These are phyloP conservation scores for Rhinichthys osculus DNA, from an alignment of 2,797 vertebrate species.

Conservation along the genomic window DNA sequence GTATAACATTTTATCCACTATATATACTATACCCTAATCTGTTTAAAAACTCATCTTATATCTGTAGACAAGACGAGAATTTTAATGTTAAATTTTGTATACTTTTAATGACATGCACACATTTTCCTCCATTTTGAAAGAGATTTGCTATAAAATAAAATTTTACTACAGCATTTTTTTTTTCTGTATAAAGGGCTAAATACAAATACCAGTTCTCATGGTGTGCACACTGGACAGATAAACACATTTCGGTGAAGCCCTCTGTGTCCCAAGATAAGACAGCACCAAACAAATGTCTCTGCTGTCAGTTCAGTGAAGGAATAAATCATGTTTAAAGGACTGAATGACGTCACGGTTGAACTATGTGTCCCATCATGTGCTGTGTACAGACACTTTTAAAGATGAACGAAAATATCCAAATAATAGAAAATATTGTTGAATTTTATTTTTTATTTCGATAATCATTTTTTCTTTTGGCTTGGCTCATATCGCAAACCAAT, in stretches of 20 bases:
- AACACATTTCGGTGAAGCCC: slow-evolving; percentile 44
- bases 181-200: background rate
- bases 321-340: slow-evolving; percentile 51
- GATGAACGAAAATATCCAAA: background rate
- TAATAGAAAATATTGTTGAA: background rate
- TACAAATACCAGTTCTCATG: background rate
- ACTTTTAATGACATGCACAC: background rate
- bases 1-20: background rate
- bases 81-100: background rate
- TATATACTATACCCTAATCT: background rate
- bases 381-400: background rate
- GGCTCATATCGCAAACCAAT: background rate
- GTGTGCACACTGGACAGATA: slow-evolving; percentile 45
- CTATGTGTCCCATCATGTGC: background rate
- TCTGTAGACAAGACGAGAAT: background rate
- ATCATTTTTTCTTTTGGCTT: background rate
- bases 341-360: slow-evolving; percentile 28
- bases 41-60: background rate
- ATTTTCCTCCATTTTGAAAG: no score
- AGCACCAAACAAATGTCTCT: slow-evolving; percentile 59
- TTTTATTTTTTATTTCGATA: background rate
- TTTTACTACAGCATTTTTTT: background rate
- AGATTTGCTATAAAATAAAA: background rate
- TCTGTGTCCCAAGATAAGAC: slow-evolving; percentile 74
- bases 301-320: slow-evolving; percentile 18